phyloP scores from a whole-genome alignment of 2,888 invertebrate species.

The Acanthoscelides obtectus region DNA sequence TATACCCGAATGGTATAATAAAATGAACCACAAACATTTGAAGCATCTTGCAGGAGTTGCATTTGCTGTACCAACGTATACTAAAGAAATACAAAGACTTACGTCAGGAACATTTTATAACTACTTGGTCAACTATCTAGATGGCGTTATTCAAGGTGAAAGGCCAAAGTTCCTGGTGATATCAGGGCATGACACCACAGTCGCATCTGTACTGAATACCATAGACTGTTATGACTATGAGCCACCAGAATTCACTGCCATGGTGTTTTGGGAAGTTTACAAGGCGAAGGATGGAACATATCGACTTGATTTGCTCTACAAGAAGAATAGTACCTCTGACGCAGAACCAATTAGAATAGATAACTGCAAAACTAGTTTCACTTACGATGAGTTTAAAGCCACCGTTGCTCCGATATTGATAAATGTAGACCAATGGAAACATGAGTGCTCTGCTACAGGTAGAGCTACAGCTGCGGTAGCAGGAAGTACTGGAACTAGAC shows the following conservation, averaged over 20 bases:
- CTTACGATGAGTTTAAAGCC: not conserved
- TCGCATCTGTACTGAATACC: conserved; percentile 64
- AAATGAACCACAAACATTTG: not conserved
- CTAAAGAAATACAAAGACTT: not conserved
- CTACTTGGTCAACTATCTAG: conserved; percentile 7
- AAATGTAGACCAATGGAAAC: not conserved
- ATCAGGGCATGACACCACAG: conserved; percentile 72
- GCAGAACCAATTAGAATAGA: not conserved
- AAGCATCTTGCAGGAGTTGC: conserved; percentile 3
- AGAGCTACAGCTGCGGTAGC: not conserved
- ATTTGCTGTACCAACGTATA: not conserved
- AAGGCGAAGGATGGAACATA: conserved; percentile 14
- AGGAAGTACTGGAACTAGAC: not conserved
- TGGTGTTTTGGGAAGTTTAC: conserved; percentile 62
- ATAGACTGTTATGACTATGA: conserved; percentile 60
- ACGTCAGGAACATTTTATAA: conserved; percentile 10
- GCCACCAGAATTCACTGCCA: conserved; percentile 61
- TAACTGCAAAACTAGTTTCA: not conserved
- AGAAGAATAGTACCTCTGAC: not conserved
- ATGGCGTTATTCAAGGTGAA: conserved; percentile 2
- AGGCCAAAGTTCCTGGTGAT: conserved; percentile 21
- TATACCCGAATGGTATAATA: conserved; percentile 2
- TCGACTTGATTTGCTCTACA: not conserved
- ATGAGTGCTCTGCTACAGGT: not conserved
- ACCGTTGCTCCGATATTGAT: not conserved